Conservation (phyloP, 2,888 invertebrate genomes). For the Polydrusus tereticollis region DNA sequence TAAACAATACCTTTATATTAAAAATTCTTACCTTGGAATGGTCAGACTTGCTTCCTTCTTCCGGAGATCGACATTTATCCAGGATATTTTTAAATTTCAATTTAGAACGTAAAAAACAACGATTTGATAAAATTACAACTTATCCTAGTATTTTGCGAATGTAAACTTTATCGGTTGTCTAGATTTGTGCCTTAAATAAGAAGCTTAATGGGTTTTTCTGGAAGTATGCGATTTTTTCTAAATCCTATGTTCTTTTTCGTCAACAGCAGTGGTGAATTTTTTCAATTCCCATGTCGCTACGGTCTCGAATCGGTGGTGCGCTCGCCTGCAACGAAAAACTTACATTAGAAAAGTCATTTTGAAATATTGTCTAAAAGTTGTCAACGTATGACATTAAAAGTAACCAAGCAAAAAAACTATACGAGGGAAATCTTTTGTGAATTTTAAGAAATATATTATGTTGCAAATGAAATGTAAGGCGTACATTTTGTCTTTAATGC, state of each 20-base stretch:
- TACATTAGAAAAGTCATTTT: conserved; percentile 15
- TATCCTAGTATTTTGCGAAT: conserved; percentile 11
- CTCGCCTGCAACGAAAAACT: conserved; percentile 34
- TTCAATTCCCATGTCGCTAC: conserved; percentile 32
- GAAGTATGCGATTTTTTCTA: conserved; percentile 20
- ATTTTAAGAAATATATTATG: neutral
- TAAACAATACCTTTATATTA: neutral
- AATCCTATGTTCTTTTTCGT: conserved; percentile 12
- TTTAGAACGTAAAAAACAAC: conserved; percentile 1
- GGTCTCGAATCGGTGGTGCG: conserved; percentile 37
- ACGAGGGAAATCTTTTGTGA: neutral
- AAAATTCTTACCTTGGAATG: conserved; percentile 28
- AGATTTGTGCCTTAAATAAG: conserved; percentile 17
- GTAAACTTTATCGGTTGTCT: neutral
- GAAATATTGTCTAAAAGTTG: neutral
- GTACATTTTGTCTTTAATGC: no score
- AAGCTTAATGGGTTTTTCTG: conserved; percentile 6
- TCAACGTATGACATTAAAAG: neutral
- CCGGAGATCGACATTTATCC: conserved; percentile 37
- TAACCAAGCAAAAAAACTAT: neutral
- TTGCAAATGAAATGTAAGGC: no score
- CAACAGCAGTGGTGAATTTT: neutral
- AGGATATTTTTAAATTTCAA: conserved; percentile 8
- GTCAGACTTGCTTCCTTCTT: conserved; percentile 40
- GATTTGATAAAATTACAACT: neutral